Base-by-base conservation (phyloP, 2,888 invertebrate genomes). In the Rotaria socialis region DNA sequence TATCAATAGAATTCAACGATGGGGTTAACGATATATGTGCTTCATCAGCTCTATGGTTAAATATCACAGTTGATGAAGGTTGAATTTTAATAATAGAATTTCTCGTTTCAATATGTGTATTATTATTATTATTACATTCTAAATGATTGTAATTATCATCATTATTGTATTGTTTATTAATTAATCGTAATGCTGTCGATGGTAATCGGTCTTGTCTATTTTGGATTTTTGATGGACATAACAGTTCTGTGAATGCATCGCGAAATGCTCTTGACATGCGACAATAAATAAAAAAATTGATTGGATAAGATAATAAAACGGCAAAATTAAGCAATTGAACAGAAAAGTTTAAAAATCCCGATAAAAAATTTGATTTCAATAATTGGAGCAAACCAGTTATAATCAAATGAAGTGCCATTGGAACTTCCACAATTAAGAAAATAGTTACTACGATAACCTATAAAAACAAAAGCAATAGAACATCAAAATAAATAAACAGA, bases 221-320 rank as follows among this genome's bases (percentile, higher is more conserved):
- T 41, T 19, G 67, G 14, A 6, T 67, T 67, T 35, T 67, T 10
- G 80, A 80, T 10, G 80, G 80, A n/a, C 47, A 80, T 24, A 85
- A 19, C 27, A 85, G 41, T 50, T 74, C 16, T n/a, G 56, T 74
- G n/a, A 85, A 85, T 55, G 85, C 74, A 47, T 85, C 67, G 16
- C 85, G 50, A 55, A 85, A 85, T 74, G 60, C 67, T n/a, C 67
- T 27, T 41, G 85, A 85, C 85, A 85, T 85, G 19, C 60, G 85
- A 55, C 85, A 85, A 74, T 85, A 85, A 52, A 85, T 85, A 74
- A 85, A 85, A 50, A 85, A 85, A 55, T 85, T 85, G 22, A 85
- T 85, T 27, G 85, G 85, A 55, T 85, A 85, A 6, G 67, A 67
- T 27, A 85, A 60, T 74, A 85, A 74, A 50, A 85, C 74, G 27